Evolutionary conservation across 2,888 invertebrate genomes (phyloP).

Genomic region (Mimas tiliae): DNA sequence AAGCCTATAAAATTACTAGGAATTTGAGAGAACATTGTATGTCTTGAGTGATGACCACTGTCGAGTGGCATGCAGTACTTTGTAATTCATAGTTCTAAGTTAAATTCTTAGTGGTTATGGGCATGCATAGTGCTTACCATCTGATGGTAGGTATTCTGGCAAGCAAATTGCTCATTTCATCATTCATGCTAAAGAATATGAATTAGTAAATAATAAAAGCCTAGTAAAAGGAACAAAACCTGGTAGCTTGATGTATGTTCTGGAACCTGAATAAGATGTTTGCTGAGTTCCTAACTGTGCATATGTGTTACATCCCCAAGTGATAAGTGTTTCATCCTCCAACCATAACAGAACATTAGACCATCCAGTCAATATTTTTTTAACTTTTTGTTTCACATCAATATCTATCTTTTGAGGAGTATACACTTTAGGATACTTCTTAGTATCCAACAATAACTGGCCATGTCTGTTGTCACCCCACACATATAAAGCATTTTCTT

Average conservation of each 20-base stretch:
- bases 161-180: not conserved
- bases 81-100: too few relatives aligned
- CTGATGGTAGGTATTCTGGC: too few relatives aligned
- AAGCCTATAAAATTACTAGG: too few relatives aligned
- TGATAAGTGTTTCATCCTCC: slow-evolving; percentile 86
- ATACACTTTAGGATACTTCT: slow-evolving; percentile 78
- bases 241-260: slow-evolving; percentile 64
- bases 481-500: slow-evolving; percentile 86
- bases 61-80: too few relatives aligned
- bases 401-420: slow-evolving; percentile 83
- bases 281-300: slow-evolving; percentile 88
- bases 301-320: slow-evolving; percentile 93
- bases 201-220: too few relatives aligned
- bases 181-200: too few relatives aligned
- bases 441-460: slow-evolving; percentile 87
- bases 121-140: too few relatives aligned
- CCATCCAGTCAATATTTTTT: slow-evolving; percentile 89
- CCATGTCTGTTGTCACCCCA: slow-evolving; percentile 95
- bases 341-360: slow-evolving; percentile 89
- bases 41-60: too few relatives aligned
- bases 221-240: slow-evolving; percentile 51
- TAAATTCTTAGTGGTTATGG: too few relatives aligned
- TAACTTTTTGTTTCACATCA: slow-evolving; percentile 81
- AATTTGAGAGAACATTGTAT: too few relatives aligned
- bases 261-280: slow-evolving; percentile 57